Base-by-base conservation (phyloP, 35 echinoderm and acorn worm genomes). In the Strongylocentrotus purpuratus region DNA sequence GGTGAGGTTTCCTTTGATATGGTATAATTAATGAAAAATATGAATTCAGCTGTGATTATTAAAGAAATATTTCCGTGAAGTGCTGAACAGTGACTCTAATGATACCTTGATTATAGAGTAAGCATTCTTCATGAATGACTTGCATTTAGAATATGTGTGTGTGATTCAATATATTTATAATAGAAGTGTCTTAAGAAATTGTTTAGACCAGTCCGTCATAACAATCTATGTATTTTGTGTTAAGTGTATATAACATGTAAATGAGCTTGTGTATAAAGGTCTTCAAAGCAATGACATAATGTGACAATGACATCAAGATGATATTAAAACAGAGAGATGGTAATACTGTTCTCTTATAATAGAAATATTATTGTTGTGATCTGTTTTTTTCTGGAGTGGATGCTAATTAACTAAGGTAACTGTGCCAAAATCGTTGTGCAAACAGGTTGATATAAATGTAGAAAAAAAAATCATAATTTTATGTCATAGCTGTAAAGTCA, bases 141-240 rank as follows among this genome's bases (percentile, higher is more conserved):
- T 78, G 20, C 65, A 78, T 22, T 78, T 78, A 78, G 25, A 78
- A 78, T 78, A n/a, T 78, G 65, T 78, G 65, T 78, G 65, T 78
- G 65, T 78, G 65, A 78, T 78, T 78, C 65, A 22, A 78, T 28
- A 78, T 78, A n/a, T 78, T 78, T 78, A 78, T 78, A n/a, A 78
- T n/a, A 78, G 88, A 31, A 46, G 33, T 91, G 88, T 91, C 33
- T 41, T 91, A 41, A 7, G 8, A 32, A 41, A 35, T 91, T 91
- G 32, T 91, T 9, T 46, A 41, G 33, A 91, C 10, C 88, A 91
- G 15, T 20, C 88, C 0, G 46, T 55, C 15, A 13, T 55, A 41
- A 55, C 11, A 55, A 55, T 50, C 7, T 50, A 50, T 55, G 50
- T 28, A 78, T 78, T 78, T 78, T 28, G 28, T 78, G 65, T 78